A percentile compares a stretch with the other conserved stretches of the same genome.
Conservation (phyloP, 1,140 invertebrate genomes). For the Nymphalis io region DNA sequence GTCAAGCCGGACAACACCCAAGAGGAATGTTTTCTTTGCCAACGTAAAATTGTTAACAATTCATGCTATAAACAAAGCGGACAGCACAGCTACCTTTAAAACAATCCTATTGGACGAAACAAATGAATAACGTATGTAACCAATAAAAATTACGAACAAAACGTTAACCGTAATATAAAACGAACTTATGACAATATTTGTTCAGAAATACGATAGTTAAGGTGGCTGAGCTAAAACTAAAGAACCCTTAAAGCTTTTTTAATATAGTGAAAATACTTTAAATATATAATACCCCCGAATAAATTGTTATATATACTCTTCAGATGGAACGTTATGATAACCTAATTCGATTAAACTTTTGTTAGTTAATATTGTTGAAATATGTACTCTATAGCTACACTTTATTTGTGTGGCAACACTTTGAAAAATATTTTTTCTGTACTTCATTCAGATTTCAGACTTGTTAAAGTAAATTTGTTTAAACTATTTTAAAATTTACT, state of each 20-base stretch:
- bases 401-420: conserved; percentile 8
- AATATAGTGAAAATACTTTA: too few relatives aligned
- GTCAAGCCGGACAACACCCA: conserved; percentile 71
- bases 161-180: not conserved
- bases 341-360: too few relatives aligned
- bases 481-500: not conserved
- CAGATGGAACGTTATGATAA: too few relatives aligned
- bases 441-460: not conserved
- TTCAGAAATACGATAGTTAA: not conserved
- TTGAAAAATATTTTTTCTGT: not conserved
- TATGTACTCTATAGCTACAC: too few relatives aligned
- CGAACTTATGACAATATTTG: not conserved
- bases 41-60: conserved; percentile 10
- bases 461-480: not conserved
- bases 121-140: not conserved
- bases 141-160: not conserved
- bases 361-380: too few relatives aligned
- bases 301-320: too few relatives aligned
- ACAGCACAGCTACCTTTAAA: not conserved
- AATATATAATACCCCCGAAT: too few relatives aligned
- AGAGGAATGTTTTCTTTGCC: conserved; percentile 34
- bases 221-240: not conserved
- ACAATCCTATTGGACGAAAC: not conserved
- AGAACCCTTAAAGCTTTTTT: too few relatives aligned
- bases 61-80: not conserved